Percentiles rank a stretch among this genome's conserved stretches.
Evolutionary conservation across 2,113 vertebrate species (phyloP).

Genomic region (Archocentrus centrarchus): DNA sequence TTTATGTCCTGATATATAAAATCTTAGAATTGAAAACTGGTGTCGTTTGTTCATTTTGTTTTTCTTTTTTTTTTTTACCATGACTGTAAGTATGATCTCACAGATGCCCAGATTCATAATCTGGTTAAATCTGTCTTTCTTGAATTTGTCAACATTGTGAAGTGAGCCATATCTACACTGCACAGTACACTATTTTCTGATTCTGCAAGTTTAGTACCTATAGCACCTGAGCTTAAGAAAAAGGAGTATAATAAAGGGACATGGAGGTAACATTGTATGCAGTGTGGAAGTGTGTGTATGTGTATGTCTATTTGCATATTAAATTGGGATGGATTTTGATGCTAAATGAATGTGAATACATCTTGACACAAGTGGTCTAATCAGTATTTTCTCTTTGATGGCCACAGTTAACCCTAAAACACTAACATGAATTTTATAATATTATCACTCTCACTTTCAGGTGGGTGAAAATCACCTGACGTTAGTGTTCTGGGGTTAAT

Average conservation of each 20-base stretch:
- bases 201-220: background rate
- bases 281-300: background rate
- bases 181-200: background rate
- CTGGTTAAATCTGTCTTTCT: background rate
- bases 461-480: too few relatives aligned
- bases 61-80: background rate
- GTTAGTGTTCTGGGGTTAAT: too few relatives aligned
- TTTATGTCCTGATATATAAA: background rate
- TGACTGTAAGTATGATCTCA: background rate
- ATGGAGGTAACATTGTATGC: background rate
- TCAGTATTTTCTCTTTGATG: background rate
- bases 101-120: background rate
- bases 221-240: background rate
- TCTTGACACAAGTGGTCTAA: background rate
- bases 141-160: background rate
- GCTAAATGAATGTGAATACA: background rate
- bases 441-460: too few relatives aligned
- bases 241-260: background rate
- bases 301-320: background rate
- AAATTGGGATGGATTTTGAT: background rate
- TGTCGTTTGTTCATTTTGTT: background rate
- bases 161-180: background rate
- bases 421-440: too few relatives aligned
- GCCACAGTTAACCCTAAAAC: background rate
- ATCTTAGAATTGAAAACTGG: background rate